These are phyloP conservation scores for Oryzias javanicus DNA, from an alignment of 2,113 vertebrate genomes.

Conservation along the genomic window DNA sequence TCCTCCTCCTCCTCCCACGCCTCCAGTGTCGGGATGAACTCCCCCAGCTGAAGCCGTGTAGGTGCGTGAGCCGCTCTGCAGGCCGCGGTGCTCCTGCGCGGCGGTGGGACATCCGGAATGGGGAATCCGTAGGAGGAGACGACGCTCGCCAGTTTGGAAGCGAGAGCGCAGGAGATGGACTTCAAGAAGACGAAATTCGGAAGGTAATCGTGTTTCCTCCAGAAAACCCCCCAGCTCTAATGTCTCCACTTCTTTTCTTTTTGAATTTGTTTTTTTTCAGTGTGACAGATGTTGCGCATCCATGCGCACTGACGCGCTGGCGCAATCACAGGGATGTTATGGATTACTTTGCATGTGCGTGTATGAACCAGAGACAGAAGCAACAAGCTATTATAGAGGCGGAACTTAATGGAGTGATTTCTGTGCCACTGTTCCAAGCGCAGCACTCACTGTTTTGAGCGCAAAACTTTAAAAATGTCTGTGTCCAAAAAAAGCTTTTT, in stretches of 20 bases:
- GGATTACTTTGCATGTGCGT: constrained; percentile 32
- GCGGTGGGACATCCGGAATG: constrained; percentile 66
- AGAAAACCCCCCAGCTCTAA: not conserved
- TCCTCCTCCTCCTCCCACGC: not conserved
- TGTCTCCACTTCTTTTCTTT: no score
- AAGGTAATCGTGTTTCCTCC: constrained; percentile 75
- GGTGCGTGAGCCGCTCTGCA: not conserved
- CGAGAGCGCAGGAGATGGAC: constrained; percentile 77
- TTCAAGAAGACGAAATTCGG: constrained; percentile 88
- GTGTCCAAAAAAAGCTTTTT: no score
- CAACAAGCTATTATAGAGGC: not conserved
- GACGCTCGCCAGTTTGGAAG: constrained; percentile 19
- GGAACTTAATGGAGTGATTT: not conserved
- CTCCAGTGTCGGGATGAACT: no score
- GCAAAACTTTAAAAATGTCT: no score
- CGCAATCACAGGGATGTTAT: constrained; percentile 46
- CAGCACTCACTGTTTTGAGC: no score
- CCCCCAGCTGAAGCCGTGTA: not conserved
- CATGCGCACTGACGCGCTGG: constrained; percentile 46
- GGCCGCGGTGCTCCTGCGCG: constrained; percentile 33
- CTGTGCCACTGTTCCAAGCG: no score
- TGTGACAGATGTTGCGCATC: constrained; percentile 26
- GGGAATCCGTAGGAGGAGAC: constrained; percentile 37
- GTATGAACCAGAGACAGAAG: not conserved
- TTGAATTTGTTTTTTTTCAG: not conserved